A percentile compares a stretch with the other conserved stretches of the same genome.
phyloP scores from a whole-genome alignment of 2,888 invertebrate genomes.

The Thalpophila matura region DNA sequence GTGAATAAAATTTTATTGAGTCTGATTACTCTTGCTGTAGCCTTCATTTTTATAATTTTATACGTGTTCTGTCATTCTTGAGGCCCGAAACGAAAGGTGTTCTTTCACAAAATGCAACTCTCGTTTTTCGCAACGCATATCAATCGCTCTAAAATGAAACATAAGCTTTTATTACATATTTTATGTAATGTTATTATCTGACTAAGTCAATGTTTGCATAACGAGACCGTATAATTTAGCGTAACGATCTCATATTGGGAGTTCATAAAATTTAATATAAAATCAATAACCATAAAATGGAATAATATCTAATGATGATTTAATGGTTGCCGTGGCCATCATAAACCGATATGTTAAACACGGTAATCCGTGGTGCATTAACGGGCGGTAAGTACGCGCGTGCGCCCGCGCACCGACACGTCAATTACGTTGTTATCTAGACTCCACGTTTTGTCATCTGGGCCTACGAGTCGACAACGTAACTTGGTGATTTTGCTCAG shows the following conservation, averaged over 20 bases:
- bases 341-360: conserved; percentile 72
- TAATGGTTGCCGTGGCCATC: conserved; percentile 68
- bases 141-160: conserved; percentile 48
- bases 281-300: conserved; percentile 68
- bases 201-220: conserved; percentile 60
- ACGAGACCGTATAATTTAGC: conserved; percentile 56
- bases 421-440: conserved; percentile 63
- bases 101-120: conserved; percentile 42
- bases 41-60: conserved; percentile 57
- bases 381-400: conserved; percentile 38
- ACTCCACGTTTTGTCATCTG: conserved; percentile 52
- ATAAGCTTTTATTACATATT: conserved; percentile 43
- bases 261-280: conserved; percentile 65
- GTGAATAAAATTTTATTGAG: conserved; percentile 51
- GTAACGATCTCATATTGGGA: conserved; percentile 45
- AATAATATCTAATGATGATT: conserved; percentile 73
- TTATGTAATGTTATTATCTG: conserved; percentile 59
- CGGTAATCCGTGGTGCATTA: conserved; percentile 56
- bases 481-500: conserved; percentile 54
- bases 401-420: conserved; percentile 38
- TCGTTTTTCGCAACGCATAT: conserved; percentile 53
- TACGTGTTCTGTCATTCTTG: conserved; percentile 55
- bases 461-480: conserved; percentile 29
- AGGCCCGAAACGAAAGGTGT: conserved; percentile 52
- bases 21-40: conserved; percentile 49